phyloP scores from a whole-genome alignment of 2,888 invertebrate species.

The Tubulanus polymorphus region DNA sequence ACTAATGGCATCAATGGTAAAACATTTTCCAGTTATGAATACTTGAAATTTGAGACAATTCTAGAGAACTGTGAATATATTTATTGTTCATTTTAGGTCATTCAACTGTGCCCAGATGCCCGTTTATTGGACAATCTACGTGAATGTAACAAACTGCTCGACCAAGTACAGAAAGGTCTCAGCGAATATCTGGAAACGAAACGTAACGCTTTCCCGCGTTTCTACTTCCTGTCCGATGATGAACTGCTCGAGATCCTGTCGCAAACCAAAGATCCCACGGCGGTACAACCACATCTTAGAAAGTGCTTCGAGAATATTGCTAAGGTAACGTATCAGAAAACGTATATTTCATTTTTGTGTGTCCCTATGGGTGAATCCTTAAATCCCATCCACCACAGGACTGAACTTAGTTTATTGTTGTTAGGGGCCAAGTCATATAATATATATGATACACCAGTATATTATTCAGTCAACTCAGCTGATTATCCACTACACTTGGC shows the following conservation, averaged over 20 bases:
- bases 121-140: constrained; percentile 65
- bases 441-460: too few relatives aligned
- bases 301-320: constrained; percentile 80
- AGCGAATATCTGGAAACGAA: constrained; percentile 55
- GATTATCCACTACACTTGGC: too few relatives aligned
- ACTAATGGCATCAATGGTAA: too few relatives aligned
- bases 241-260: constrained; percentile 54
- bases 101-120: constrained; percentile 51
- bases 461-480: too few relatives aligned
- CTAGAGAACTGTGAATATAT: too few relatives aligned
- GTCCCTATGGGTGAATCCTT: too few relatives aligned
- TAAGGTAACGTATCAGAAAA: constrained; percentile 54
- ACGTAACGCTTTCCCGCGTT: constrained; percentile 57
- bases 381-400: too few relatives aligned
- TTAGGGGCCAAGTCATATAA: too few relatives aligned
- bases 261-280: constrained; percentile 55
- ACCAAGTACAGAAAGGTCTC: constrained; percentile 55
- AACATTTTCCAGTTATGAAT: too few relatives aligned
- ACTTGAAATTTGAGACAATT: too few relatives aligned
- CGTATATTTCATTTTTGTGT: constrained; percentile 1
- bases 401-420: too few relatives aligned
- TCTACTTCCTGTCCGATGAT: constrained; percentile 55
- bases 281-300: constrained; percentile 63
- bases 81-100: constrained; percentile 36
- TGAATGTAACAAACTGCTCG: constrained; percentile 63